Evolutionary conservation across 2,888 invertebrate genomes (phyloP), one percentile per base, ranked within the genome.

Genomic region (Sesia bembeciformis): DNA sequence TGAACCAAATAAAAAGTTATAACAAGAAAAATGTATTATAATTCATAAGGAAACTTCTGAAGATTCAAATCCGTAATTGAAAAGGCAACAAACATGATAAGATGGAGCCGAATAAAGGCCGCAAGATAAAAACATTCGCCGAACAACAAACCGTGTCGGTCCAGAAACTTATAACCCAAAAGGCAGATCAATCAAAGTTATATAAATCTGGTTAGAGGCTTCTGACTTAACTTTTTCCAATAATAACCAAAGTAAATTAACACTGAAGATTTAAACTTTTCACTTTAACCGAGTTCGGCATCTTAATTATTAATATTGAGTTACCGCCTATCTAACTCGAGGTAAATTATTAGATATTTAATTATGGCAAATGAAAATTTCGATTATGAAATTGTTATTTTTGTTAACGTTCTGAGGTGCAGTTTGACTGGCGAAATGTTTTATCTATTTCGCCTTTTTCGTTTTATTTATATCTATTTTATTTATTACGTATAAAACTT

Each of bases 281-380:
- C 56, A 62, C 57, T 62, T 58, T 46, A 63, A 58, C 61, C 60
- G 55, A 57, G 54, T 59, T 60, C 56, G 62, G 57, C 62, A 60
- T 60, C 58, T 66, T 62, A 66, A 65, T 66, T 63, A 66, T 55
- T 57, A 57, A 62, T 65, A 65, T 66, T 62, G 55, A 57, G 59
- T 66, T 62, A 62, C 66, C 58, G 57, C 38, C 50, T 50, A 39
- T 50, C 39, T 38, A 39, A 50, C 50, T 50, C 39, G 50, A 50
- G 42, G 54, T 40, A 52, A 57, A 54, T 58, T 54, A 56, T 53
- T 58, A 23, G 39, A 39, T 38, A 50, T 50, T 46, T 46, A 46
- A 46, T 46, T 46, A 46, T 4, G 23, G 46, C 8, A 46, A 46
- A 46, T 46, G 46, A 46, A 46, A 46, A 8, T 46, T 23, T n/a